Percentiles rank a stretch among this genome's conserved stretches.
Conservation (phyloP, 2,113 vertebrate species). For the Solea solea region DNA sequence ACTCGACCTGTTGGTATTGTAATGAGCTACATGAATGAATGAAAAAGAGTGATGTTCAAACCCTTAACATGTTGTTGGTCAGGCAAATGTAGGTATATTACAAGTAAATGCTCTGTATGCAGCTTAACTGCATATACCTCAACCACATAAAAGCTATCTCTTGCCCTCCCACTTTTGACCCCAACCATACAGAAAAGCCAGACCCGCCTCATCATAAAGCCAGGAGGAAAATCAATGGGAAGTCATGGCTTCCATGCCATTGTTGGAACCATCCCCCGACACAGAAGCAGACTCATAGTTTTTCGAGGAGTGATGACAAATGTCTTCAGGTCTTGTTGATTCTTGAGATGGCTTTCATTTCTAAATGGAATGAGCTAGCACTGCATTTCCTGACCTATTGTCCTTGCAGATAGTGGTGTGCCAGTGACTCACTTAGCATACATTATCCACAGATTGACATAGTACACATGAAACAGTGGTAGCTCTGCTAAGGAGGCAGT, state of each 20-base stretch:
- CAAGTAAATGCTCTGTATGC: slow-evolving; percentile 6
- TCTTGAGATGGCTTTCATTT: slow-evolving; percentile 48
- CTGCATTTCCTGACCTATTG: slow-evolving; percentile 57
- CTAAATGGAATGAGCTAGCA: slow-evolving; percentile 36
- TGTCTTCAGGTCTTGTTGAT: slow-evolving; percentile 47
- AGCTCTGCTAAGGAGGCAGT: slow-evolving; percentile 55
- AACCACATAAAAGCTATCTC: slow-evolving; percentile 8
- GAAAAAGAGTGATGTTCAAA: slow-evolving; percentile 39
- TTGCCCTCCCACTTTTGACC: slow-evolving; percentile 48
- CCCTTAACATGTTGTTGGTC: slow-evolving; percentile 14
- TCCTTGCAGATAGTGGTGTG: slow-evolving; percentile 52
- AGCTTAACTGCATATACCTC: slow-evolving; percentile 17
- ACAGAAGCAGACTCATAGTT: slow-evolving; percentile 19
- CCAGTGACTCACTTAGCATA: slow-evolving; percentile 53
- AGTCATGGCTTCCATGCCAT: slow-evolving; percentile 55
- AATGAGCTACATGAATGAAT: slow-evolving; percentile 42
- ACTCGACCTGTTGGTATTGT: slow-evolving; percentile 45
- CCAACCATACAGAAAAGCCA: slow-evolving; percentile 41
- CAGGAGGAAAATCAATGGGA: slow-evolving; percentile 61
- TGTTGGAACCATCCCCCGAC: slow-evolving; percentile 44
- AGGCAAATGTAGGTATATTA: slow-evolving; percentile 25
- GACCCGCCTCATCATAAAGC: slow-evolving; percentile 42
- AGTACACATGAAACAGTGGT: slow-evolving; percentile 32
- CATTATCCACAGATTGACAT: slow-evolving; percentile 59
- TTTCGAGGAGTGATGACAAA: slow-evolving; percentile 33